Base-by-base conservation (phyloP, 2,888 invertebrate species). In the Chamaedrilus cognettii region DNA sequence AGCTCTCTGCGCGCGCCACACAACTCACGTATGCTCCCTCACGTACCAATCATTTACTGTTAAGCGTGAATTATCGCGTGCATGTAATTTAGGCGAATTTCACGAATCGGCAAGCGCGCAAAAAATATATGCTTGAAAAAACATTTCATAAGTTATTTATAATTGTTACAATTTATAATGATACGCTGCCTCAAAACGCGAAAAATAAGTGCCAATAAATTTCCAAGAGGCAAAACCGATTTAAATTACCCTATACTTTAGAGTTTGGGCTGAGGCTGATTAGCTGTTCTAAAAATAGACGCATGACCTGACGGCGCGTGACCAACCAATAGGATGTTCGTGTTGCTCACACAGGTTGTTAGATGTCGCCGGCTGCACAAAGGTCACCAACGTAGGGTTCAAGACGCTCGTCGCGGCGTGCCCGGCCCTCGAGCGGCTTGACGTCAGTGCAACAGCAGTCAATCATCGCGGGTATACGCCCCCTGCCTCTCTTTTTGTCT, bases 381-480 rank as follows among this genome's bases (percentile, higher is more conserved):
- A 76, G 23, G 70, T 82, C 34, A 79, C 77, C 19, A 79, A 80
- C 64, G 68, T 71, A 52, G 79, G 82, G 61, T 73, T 81, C 0
- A 70, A 77, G 56, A 76, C 77, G 23, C 64, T 81, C 28, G 77
- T 78, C 26, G 77, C 76, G 65, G 78, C 77, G 62, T 80, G 80
- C 70, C 73, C 72, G 7, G 72, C 75, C n/a, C 74, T 82, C 30
- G 70, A 76, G 55, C 72, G 74, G 63, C 72, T 82, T 26, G 82
- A 82, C 64, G 77, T 81, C 70, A 80, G 80, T 68, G 79, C 80
- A 5, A 79, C 82, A n/a, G 30, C 42, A 34, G 71, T 56, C 31
- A 61, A 63, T 52, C 67, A 71, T 34, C 60, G 59, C 26, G 35
- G 49, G 66, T 66, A 28, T n/a, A n/a, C n/a, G n/a, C n/a, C n/a